These are phyloP conservation scores for Lepas anatifera DNA, from an alignment of 2,888 invertebrate genomes.

Conservation along the genomic window DNA sequence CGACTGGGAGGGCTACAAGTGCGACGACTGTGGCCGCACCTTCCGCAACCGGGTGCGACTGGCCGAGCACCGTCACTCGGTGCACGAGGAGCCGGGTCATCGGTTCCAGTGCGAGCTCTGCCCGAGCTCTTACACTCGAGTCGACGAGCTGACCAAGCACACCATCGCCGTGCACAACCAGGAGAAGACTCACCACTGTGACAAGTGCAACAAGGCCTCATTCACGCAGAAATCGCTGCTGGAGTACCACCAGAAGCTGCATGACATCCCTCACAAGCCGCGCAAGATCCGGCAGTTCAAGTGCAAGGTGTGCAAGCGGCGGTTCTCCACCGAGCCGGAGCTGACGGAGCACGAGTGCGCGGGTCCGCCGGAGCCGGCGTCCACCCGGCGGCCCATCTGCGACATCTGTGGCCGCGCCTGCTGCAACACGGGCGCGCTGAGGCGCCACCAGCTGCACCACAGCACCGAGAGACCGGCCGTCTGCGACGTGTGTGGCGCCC, in stretches of 20 bases:
- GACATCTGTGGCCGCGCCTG: background rate
- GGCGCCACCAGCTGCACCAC: slow-evolving; percentile 12
- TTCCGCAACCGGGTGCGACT: background rate
- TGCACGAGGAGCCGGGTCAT: background rate
- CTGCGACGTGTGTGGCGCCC: slow-evolving; percentile 44
- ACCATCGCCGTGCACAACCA: background rate
- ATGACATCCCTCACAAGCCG: background rate
- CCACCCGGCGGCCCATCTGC: background rate
- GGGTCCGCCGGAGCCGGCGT: background rate
- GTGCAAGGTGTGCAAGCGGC: background rate
- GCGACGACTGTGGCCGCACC: background rate
- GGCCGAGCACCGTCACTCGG: background rate
- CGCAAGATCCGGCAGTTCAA: background rate
- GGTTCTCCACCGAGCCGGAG: background rate
- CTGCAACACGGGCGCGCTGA: background rate
- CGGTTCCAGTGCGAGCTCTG: background rate
- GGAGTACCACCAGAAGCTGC: background rate
- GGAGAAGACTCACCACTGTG: background rate
- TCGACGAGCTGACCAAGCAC: background rate
- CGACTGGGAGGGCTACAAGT: background rate
- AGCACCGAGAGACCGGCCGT: slow-evolving; percentile 32
- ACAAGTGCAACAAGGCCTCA: background rate
- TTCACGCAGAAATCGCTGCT: background rate
- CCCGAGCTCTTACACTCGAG: background rate
- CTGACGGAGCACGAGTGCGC: background rate